phyloP scores from a whole-genome alignment of 2,888 invertebrate genomes.

The Tethea ocularis region DNA sequence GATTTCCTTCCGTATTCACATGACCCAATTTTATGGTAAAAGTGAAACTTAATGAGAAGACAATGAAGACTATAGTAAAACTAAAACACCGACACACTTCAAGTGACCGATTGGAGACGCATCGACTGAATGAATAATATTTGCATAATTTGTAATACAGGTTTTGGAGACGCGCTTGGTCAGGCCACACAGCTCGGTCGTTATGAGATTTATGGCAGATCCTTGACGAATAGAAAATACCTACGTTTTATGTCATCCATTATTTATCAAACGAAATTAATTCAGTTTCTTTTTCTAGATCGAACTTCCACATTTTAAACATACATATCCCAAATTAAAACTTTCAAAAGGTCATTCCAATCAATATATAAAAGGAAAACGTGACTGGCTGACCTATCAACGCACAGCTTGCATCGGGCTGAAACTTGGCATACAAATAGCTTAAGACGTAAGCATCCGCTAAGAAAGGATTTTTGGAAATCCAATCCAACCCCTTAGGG shows the following conservation, averaged over 20 bases:
- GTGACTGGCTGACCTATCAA: too few relatives aligned
- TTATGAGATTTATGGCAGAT: background rate
- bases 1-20: background rate
- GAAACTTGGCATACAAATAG: too few relatives aligned
- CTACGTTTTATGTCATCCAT: background rate
- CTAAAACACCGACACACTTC: background rate
- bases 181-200: background rate
- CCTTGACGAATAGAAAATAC: background rate
- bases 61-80: background rate
- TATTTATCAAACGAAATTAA: background rate
- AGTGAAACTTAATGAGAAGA: background rate
- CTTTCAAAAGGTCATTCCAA: too few relatives aligned
- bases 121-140: background rate
- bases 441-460: too few relatives aligned
- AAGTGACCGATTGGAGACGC: constrained; percentile 3
- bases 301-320: background rate
- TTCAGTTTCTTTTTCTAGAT: background rate
- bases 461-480: too few relatives aligned
- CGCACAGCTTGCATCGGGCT: too few relatives aligned
- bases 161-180: background rate
- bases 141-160: constrained; percentile 5
- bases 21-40: background rate
- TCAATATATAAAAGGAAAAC: too few relatives aligned
- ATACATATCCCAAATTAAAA: background rate
- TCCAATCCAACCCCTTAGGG: too few relatives aligned